Base-by-base conservation (phyloP, 2,113 vertebrate species). In the Lycaon pictus region DNA sequence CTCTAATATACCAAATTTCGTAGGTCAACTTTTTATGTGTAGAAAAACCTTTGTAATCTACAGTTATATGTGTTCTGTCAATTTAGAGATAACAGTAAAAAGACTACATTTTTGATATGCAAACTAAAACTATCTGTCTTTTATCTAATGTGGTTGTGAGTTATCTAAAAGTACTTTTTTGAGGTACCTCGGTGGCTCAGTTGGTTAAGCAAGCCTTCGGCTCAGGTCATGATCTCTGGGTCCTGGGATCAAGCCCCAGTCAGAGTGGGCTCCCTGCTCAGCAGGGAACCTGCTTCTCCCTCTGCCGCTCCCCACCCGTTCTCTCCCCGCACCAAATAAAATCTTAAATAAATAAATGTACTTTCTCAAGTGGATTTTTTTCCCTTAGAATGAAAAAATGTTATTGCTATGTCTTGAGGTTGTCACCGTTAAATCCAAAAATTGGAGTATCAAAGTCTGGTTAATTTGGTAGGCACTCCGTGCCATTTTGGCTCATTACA, bases 101-200 rank as follows among this genome's bases (percentile, higher is more conserved):
- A 43, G 10, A 56, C 43, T 67, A 2, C 9, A 16, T 87, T 90
- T 87, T 96, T 55, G 62, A 29, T 81, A 62, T 67, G 10, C 35
- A 87, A 93, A 25, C 35, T 62, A 87, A 84, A 93, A 81, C 23
- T 37, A 69, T 80, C 9, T 32, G 19, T 93, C 56, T 77, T 90
- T 77, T 88, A 37, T 65, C 53, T 80, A 55, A 71, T 72, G 11
- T 2, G 86, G 10, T 25, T 43, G 7, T 80, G 27, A 51, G 25
- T 69, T 79, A 72, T 72, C 69, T 58, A 51, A 83, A 92, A 94
- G 65, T 53, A 69, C 29, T 86, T 81, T 92, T 71, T 84, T 10
- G 7, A 32, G 67, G 32, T 3, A 0, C 67, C 67, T 69, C 16
- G 16, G 11, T n/a, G 67, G 32, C 67, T 69, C 32, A n/a, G 67